A percentile compares a stretch with the other conserved stretches of the same genome.
Evolutionary conservation across 1,140 invertebrate genomes (phyloP).

Genomic region (Drosophila yakuba): DNA sequence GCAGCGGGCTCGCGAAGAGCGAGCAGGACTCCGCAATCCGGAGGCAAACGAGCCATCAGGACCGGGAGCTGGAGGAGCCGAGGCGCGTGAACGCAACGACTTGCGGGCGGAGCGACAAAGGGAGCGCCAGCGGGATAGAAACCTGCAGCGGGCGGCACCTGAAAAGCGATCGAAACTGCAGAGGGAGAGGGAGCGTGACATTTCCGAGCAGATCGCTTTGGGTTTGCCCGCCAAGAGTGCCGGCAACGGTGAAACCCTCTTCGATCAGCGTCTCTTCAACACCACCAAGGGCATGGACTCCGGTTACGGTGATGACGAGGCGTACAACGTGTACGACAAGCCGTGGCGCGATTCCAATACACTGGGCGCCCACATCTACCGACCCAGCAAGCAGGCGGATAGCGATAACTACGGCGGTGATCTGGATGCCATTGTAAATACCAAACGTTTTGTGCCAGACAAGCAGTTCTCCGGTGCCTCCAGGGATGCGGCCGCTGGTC

Average conservation of each 20-base stretch:
- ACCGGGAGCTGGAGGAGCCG: slow-evolving; percentile 87
- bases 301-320: slow-evolving; percentile 99
- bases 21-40: slow-evolving; percentile 89
- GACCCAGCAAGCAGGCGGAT: slow-evolving; percentile 95
- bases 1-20: slow-evolving; percentile 97
- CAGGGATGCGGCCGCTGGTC: slow-evolving; percentile 85
- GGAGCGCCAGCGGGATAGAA: slow-evolving; percentile 96
- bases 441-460: slow-evolving; percentile 97
- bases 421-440: slow-evolving; percentile 93
- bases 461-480: slow-evolving; percentile 98
- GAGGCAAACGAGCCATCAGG: slow-evolving; percentile 82
- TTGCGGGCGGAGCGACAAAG: slow-evolving; percentile 95
- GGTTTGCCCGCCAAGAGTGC: slow-evolving; percentile 95
- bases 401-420: slow-evolving; percentile 96
- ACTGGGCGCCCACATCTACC: slow-evolving; percentile 95
- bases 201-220: slow-evolving; percentile 99
- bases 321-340: slow-evolving; percentile 99
- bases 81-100: slow-evolving; percentile 95
- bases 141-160: slow-evolving; percentile 96
- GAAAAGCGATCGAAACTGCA: slow-evolving; percentile 96
- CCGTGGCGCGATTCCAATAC: slow-evolving; percentile 94
- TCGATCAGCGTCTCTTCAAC: slow-evolving; percentile 98
- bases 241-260: slow-evolving; percentile 92
- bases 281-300: slow-evolving; percentile 97
- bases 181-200: slow-evolving; percentile 97